phyloP scores from a whole-genome alignment of 92 coral and sea anemone species.

The Siderastrea siderea region DNA sequence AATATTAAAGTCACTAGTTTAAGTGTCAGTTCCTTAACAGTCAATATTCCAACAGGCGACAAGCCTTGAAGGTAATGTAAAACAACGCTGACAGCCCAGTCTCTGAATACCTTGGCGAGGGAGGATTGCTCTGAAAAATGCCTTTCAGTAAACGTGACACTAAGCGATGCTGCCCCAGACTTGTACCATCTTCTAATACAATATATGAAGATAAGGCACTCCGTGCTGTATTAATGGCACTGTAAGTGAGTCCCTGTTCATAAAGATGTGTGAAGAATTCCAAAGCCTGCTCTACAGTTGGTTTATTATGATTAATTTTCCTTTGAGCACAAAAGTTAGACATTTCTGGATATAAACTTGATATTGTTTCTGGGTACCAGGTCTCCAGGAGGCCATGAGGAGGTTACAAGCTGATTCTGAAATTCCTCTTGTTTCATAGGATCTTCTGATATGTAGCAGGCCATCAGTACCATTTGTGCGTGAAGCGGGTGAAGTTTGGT shows the following conservation, averaged over 20 bases:
- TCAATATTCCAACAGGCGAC: no score
- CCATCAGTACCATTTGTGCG: slow-evolving; percentile 34
- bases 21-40: no score
- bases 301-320: slow-evolving; percentile 47
- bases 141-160: no score
- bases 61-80: no score
- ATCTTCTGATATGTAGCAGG: slow-evolving; percentile 50
- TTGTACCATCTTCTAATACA: slow-evolving; percentile 7
- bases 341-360: slow-evolving; percentile 39
- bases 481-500: slow-evolving; percentile 28
- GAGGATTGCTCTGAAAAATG: no score
- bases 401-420: slow-evolving; percentile 48
- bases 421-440: slow-evolving; percentile 50
- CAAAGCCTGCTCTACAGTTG: slow-evolving; percentile 36
- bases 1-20: no score
- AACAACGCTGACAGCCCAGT: no score
- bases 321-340: slow-evolving; percentile 54
- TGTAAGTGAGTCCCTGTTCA: slow-evolving; percentile 47
- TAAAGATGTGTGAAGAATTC: slow-evolving; percentile 52
- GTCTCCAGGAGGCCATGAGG: slow-evolving; percentile 62
- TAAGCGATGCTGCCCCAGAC: not conserved
- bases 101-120: no score
- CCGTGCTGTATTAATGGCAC: not conserved
- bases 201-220: not conserved
- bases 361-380: slow-evolving; percentile 54